Conservation (phyloP, 2,888 invertebrate genomes). For the Folsomia candida region DNA sequence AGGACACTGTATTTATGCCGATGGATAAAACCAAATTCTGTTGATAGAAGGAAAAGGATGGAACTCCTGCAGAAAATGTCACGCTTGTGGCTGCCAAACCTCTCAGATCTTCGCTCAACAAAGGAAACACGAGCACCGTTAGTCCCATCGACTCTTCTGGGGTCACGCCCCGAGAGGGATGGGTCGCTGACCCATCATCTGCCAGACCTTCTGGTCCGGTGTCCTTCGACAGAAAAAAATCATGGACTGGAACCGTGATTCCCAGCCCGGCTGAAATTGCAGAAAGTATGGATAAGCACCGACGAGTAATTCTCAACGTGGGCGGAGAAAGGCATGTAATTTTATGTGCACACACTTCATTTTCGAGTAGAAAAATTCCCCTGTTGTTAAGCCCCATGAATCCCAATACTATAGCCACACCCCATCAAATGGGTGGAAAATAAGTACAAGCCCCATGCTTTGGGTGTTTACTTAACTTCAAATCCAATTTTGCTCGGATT, state of each 20-base stretch:
- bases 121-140: no score
- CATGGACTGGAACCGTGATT: not conserved
- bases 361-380: no score
- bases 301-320: constrained; percentile 31
- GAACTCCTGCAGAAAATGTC: not conserved
- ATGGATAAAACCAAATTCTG: no score
- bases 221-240: not conserved
- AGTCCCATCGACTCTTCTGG: constrained; percentile 5
- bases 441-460: no score
- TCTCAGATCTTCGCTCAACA: not conserved
- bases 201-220: constrained; percentile 17
- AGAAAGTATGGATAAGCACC: constrained; percentile 20
- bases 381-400: no score
- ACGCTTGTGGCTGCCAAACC: constrained; percentile 9
- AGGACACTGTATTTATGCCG: no score
- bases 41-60: not conserved
- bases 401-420: no score
- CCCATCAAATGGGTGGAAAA: no score
- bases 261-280: constrained; percentile 18
- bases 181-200: not conserved
- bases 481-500: no score
- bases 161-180: not conserved
- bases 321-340: constrained; percentile 38
- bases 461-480: no score
- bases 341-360: constrained; percentile 33